A percentile compares a stretch with the other conserved stretches of the same genome.
phyloP scores from a whole-genome alignment of 1,140 invertebrate species.

The Patella vulgata region DNA sequence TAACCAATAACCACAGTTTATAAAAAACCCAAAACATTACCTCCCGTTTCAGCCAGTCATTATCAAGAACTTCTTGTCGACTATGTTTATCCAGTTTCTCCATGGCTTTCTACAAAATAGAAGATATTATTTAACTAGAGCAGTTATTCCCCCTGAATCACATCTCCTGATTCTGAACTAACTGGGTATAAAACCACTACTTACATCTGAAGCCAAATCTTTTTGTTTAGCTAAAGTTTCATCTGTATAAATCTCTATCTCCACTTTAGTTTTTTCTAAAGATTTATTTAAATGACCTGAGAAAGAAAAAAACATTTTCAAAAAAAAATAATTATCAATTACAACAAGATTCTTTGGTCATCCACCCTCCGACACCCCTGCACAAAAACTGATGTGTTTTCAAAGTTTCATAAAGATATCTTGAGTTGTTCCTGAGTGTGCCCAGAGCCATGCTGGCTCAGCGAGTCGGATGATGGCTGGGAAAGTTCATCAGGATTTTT shows the following conservation, averaged over 20 bases:
- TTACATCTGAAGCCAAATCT: constrained; percentile 59
- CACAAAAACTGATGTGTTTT: too few species aligned
- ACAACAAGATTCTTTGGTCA: neutral
- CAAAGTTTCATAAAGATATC: too few species aligned
- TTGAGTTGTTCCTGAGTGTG: too few species aligned
- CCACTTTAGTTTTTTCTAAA: constrained; percentile 42
- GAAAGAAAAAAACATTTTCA: constrained; percentile 6
- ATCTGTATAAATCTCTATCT: constrained; percentile 53
- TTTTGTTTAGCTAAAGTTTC: constrained; percentile 57
- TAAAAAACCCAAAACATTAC: too few species aligned
- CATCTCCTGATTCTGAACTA: too few species aligned
- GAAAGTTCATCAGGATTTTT: too few species aligned
- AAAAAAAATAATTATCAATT: neutral
- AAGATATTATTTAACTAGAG: neutral
- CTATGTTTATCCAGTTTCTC: constrained; percentile 61
- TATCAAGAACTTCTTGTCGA: constrained; percentile 63
- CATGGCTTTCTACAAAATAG: constrained; percentile 60
- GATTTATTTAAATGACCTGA: constrained; percentile 52
- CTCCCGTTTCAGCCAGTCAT: constrained; percentile 65
- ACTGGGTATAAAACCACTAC: too few species aligned
- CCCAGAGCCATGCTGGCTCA: too few species aligned
- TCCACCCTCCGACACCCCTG: too few species aligned
- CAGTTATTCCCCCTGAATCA: too few species aligned
- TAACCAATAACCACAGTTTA: too few species aligned
- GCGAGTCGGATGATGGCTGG: too few species aligned